Evolutionary conservation across 2,113 vertebrate species (phyloP), one percentile per base, ranked within the genome.

Genomic region (Rhinoderma darwinii): DNA sequence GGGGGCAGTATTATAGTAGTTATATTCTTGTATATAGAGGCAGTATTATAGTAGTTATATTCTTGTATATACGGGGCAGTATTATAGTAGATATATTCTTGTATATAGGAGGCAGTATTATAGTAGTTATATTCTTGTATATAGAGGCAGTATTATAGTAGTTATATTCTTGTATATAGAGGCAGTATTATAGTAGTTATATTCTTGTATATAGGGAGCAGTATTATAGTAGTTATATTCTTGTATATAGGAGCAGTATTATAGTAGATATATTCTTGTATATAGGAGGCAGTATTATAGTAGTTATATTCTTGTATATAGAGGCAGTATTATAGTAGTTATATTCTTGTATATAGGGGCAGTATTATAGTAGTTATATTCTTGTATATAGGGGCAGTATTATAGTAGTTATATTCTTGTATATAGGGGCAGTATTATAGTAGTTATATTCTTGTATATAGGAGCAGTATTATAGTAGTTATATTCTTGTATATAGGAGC

Each of bases 221-320:
- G 56, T 59, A 59, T 59, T 59, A 59, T 59, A 59, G 56, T 59
- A 59, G 56, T 59, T 59, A 59, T 59, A n/a, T 59, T n/a, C 56
- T 59, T 59, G 56, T 59, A 59, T 25, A 59, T 59, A 59, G 56
- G 56, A n/a, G 56, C 25, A 59, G 56, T 59, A n/a, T 59, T 59
- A 59, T 59, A 59, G 56, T 59, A 59, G 56, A 30, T 30, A 63
- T 63, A 63, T 63, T 63, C 27, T 63, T 68, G 66, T 68, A 68
- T 17, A 68, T 37, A 68, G 66, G 4, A 20, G 7, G 15, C 15
- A 35, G 32, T 18, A 32, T 30, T 66, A 66, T 30, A 66, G 8
- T n/a, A 59, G 22, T 59, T 30, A 30, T 27, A 32, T 32, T 30
- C 25, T 59, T 59, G 25, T n/a, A n/a, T n/a, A n/a, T n/a, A n/a